phyloP scores from a whole-genome alignment of 2,888 invertebrate genomes.

The Thyatira batis region DNA sequence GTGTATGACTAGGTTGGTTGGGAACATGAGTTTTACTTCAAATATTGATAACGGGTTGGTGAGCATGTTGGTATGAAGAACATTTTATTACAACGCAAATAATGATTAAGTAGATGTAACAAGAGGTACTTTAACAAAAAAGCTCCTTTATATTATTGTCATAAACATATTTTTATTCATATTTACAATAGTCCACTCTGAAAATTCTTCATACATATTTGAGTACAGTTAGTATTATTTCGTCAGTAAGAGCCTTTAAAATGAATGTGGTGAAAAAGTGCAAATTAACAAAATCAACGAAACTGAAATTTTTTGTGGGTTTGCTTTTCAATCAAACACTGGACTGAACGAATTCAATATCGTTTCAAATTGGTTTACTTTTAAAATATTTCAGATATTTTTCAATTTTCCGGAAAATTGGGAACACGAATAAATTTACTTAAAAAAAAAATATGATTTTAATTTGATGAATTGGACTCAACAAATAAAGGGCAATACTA shows the following conservation, averaged over 20 bases:
- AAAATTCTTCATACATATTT: too few relatives aligned
- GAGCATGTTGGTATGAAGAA: neutral
- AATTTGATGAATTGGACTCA: too few relatives aligned
- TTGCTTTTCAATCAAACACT: neutral
- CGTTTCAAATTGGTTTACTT: neutral
- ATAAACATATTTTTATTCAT: too few relatives aligned
- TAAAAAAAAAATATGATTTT: too few relatives aligned
- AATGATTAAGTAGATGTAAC: neutral
- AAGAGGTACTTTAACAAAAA: too few relatives aligned
- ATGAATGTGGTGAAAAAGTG: neutral
- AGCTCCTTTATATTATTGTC: too few relatives aligned
- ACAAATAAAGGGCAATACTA: too few relatives aligned
- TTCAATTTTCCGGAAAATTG: too few relatives aligned
- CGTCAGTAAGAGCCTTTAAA: too few relatives aligned
- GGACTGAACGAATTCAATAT: neutral
- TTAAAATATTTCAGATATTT: neutral
- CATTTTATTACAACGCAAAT: neutral
- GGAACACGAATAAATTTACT: too few relatives aligned
- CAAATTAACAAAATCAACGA: neutral
- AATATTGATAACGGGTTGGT: neutral
- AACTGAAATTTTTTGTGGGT: neutral
- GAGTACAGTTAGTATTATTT: too few relatives aligned
- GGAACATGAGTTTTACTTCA: neutral
- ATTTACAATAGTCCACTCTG: too few relatives aligned
- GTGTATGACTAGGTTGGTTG: conserved; percentile 7